Evolutionary conservation across 2,113 vertebrate species (phyloP), one percentile per base, ranked within the genome.

Genomic region (Oreocharis arfaki): DNA sequence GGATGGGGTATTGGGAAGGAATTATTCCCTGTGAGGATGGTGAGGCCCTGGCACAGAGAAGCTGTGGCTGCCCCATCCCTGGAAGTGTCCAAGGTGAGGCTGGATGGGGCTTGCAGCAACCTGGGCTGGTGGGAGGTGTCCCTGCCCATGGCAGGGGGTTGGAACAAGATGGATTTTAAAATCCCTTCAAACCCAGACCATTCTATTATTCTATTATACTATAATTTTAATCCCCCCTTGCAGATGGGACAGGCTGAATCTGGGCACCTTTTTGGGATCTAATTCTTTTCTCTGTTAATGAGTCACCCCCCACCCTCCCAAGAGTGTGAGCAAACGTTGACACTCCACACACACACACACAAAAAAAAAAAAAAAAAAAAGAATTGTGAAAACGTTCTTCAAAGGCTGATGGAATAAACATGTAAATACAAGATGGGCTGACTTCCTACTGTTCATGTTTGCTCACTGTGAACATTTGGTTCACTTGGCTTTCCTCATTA

Each of bases 401-500:
- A 94, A 96, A 96, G 94, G 96, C 95, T 78, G 96, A 93, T 79
- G 94, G 95, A 97, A 94, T 95, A 96, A 96, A 97, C 96, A 91
- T 95, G 96, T 96, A 95, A 96, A 96, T 93, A 94, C 89, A 96
- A 98, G 98, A 97, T 96, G 97, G 97, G 94, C 94, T 70, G 95
- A 89, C 96, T 96, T 94, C 98, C 97, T 94, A 76, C 96, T 87
- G 97, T 65, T 97, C 93, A 70, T 98, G 96, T 98, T 97, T 98
- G 96, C 96, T 98, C 96, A 96, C 98, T 97, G 96, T 65, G 96
- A 98, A 97, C 97, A 97, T 97, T 98, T 96, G 97, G 96, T 97
- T 98, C 96, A 93, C 96, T 97, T 97, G 95, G 97, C 97, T 97
- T 97, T 95, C 95, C 96, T 98, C 97, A 97, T 98, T 98, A 98